Evolutionary conservation across 1,140 invertebrate species (phyloP), one percentile per base, ranked within the genome.

Genomic region (Protaetia brevitarsis): DNA sequence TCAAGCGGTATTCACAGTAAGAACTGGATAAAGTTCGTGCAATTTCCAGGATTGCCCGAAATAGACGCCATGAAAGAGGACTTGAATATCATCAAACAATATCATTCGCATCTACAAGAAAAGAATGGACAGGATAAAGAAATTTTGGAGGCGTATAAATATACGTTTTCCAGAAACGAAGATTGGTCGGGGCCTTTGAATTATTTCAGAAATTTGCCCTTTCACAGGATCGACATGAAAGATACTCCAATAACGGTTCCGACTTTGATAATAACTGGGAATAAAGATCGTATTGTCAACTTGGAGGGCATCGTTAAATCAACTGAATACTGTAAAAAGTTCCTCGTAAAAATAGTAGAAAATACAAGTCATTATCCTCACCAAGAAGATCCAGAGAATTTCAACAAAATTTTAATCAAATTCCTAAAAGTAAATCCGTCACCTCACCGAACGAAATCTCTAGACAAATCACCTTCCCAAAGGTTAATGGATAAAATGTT

Each of bases 141-240:
- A 64, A 88, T 89, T 70, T 75, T 92, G 11, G 88, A 91, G 71
- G 88, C 88, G 2, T 92, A 89, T 74, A 93, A 92, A 79, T 92
- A 93, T 76, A 80, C 84, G 8, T 92, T 92, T 76, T 87, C 85
- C 23, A 79, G 87, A 68, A 84, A 82, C 77, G 88, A 87, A 74
- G 88, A 90, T 66, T 88, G 90, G 83, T 89, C 87, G 7, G 87
- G 87, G 11, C 86, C 91, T n/a, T 83, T 94, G 36, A 93, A 93
- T 79, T 93, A 91, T 78, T 92, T 74, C 41, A 77, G 88, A 27
- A 87, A 85, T 66, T 74, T 86, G 13, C 77, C 84, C 13, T 80
- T 80, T 62, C 76, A 75, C 59, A 73, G 80, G 56, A 72, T 84
- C 5, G 69, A 71, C n/a, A 73, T 76, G 31, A 63, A 71, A n/a